phyloP scores from a whole-genome alignment of 2,888 invertebrate species.

The Petrolisthes manimaculis region DNA sequence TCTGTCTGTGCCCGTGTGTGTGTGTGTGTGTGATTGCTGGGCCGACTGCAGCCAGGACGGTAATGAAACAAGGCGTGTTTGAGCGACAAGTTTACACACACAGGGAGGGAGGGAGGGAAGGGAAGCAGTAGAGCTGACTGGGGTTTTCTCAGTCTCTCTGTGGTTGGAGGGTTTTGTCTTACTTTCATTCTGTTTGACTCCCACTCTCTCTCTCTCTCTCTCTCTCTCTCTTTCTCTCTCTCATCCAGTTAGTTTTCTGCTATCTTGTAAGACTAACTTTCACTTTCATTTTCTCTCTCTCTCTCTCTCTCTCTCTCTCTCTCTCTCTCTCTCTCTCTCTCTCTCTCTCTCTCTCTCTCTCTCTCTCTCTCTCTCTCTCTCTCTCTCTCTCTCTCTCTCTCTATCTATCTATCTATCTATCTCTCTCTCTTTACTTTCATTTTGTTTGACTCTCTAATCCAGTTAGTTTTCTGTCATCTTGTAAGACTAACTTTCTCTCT shows the following conservation, averaged over 20 bases:
- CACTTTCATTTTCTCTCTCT: not conserved
- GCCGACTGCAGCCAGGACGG: too few species aligned
- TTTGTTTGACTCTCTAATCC: too few species aligned
- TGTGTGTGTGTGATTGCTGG: not conserved
- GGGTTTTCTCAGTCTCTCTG: not conserved
- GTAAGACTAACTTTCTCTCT: not conserved
- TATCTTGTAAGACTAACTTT: not conserved
- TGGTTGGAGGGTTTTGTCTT: not conserved
- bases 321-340: too few species aligned
- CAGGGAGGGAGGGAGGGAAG: not conserved
- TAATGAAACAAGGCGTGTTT: not conserved
- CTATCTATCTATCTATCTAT: not conserved
- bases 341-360: too few species aligned
- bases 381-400: not conserved
- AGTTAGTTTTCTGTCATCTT: too few species aligned
- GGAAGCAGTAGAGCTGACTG: not conserved
- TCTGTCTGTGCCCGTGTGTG: not conserved
- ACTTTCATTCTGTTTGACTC: not conserved
- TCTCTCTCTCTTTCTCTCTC: not conserved
- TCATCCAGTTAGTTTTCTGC: not conserved
- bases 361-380: too few species aligned
- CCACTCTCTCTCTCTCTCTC: not conserved
- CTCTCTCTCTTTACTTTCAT: not conserved
- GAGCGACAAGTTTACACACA: not conserved
- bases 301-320: not conserved